Base-by-base conservation (phyloP, 2,113 vertebrate genomes). In the Glaucomys volans region DNA sequence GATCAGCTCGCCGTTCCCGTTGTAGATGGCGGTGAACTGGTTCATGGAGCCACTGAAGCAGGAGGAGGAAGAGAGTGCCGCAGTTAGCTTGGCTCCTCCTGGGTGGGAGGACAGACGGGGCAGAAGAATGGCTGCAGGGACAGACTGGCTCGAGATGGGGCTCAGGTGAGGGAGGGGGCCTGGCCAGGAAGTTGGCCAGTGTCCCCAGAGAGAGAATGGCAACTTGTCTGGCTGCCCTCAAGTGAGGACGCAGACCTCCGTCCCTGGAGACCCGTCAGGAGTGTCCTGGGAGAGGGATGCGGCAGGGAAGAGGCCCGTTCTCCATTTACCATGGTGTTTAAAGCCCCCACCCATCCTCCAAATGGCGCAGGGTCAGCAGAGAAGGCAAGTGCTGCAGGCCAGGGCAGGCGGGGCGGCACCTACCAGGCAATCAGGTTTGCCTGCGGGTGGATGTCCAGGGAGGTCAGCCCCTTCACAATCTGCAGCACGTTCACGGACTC, bases 11-110 rank as follows among this genome's bases (percentile, higher is more conserved):
- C 99, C 99, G 0, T 97, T 99, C 0, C 99, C 98, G 0, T 99
- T 99, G 98, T 99, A 99, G 96, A 99, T 98, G 0, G 99, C 99
- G 0, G 99, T 99, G 99, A 99, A 99, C 98, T 99, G 99, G 97
- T 99, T 99, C 99, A 99, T 99, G 2, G 99, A 99, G 95, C 99
- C 99, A 17, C 99, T 99, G 98, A 1, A 94, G 72, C 35, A 18
- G n/a, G 42, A 10, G 57, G 30, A n/a, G 12, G 28, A 47, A 47
- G 2, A 50, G 42, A 1, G n/a, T 16, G 2, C 52, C 32, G 54
- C 24, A 10, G 8, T 83, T 8, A 64, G 54, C 17, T 0, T 88
- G 22, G 44, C 42, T n/a, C 59, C 18, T 28, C 26, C 5, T 3
- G 28, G 47, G 40, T 13, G 52, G n/a, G 81, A 24, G 66, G 75